These are phyloP conservation scores for Acanthurus leucopareius DNA, from an alignment of 2,797 vertebrate genomes.

Conservation along the genomic window DNA sequence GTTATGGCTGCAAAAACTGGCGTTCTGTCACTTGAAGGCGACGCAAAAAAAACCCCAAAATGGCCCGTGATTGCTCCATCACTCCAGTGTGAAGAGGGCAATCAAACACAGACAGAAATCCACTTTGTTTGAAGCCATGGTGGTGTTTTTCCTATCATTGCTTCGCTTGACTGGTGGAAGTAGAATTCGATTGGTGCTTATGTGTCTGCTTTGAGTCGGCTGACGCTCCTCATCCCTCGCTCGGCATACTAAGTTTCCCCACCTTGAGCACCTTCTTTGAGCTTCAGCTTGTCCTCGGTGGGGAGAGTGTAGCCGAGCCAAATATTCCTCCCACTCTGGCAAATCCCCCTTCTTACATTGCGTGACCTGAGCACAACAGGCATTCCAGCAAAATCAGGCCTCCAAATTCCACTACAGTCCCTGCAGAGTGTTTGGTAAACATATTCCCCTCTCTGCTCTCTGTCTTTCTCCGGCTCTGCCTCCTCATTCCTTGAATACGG, in stretches of 20 bases:
- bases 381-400: slow-evolving; percentile 73
- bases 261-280: slow-evolving; percentile 48
- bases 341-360: slow-evolving; percentile 71
- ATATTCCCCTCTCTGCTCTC: slow-evolving; percentile 53
- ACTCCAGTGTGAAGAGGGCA: slow-evolving; percentile 57
- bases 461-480: slow-evolving; percentile 41
- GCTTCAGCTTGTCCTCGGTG: slow-evolving; percentile 45
- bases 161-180: slow-evolving; percentile 43
- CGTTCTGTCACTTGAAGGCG: slow-evolving; percentile 55
- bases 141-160: slow-evolving; percentile 54
- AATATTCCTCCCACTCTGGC: slow-evolving; percentile 65
- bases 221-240: slow-evolving; percentile 47
- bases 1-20: slow-evolving; percentile 43
- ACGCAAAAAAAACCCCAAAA: slow-evolving; percentile 21
- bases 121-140: slow-evolving; percentile 49
- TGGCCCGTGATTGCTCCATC: slow-evolving; percentile 62
- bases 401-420: slow-evolving; percentile 76
- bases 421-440: slow-evolving; percentile 77
- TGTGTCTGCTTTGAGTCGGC: slow-evolving; percentile 59
- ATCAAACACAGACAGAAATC: slow-evolving; percentile 56
- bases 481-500: slow-evolving; percentile 37
- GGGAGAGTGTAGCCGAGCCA: slow-evolving; percentile 58
- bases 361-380: slow-evolving; percentile 76
- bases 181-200: slow-evolving; percentile 47
- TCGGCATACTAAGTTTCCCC: slow-evolving; percentile 46